These are phyloP conservation scores for Notolabrus celidotus DNA, from an alignment of 2,797 vertebrate species.

Conservation along the genomic window DNA sequence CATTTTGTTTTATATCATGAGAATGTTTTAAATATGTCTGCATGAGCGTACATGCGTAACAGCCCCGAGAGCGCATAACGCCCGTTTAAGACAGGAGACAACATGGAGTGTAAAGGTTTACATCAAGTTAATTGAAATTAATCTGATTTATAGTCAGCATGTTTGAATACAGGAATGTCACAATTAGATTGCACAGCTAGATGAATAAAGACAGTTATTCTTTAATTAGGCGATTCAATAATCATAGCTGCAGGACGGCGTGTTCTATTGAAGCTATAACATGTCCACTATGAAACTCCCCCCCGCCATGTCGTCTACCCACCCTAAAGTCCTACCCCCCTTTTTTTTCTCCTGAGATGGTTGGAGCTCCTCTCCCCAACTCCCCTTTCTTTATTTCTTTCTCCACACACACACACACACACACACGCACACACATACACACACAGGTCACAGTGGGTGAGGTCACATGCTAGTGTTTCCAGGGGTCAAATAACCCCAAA, in stretches of 20 bases:
- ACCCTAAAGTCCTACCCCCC: background rate
- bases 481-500: constrained; percentile 16
- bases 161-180: too few relatives aligned
- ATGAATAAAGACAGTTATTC: too few relatives aligned
- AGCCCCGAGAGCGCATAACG: too few relatives aligned
- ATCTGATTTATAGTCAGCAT: too few relatives aligned
- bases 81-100: too few relatives aligned
- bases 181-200: too few relatives aligned
- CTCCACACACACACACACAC: constrained; percentile 4
- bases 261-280: background rate
- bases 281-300: background rate
- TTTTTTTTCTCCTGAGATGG: constrained; percentile 12
- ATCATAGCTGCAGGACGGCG: background rate
- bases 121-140: too few relatives aligned
- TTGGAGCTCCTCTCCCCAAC: background rate
- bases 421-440: constrained; percentile 11
- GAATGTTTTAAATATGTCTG: too few relatives aligned
- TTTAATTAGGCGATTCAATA: too few relatives aligned
- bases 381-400: background rate
- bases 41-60: too few relatives aligned
- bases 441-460: constrained; percentile 1
- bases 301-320: background rate
- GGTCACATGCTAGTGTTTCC: constrained; percentile 27
- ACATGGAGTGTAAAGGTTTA: too few relatives aligned
- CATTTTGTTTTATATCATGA: too few relatives aligned